These are phyloP conservation scores for Heliconius charithonia DNA, from an alignment of 2,888 invertebrate genomes.

Conservation along the genomic window DNA sequence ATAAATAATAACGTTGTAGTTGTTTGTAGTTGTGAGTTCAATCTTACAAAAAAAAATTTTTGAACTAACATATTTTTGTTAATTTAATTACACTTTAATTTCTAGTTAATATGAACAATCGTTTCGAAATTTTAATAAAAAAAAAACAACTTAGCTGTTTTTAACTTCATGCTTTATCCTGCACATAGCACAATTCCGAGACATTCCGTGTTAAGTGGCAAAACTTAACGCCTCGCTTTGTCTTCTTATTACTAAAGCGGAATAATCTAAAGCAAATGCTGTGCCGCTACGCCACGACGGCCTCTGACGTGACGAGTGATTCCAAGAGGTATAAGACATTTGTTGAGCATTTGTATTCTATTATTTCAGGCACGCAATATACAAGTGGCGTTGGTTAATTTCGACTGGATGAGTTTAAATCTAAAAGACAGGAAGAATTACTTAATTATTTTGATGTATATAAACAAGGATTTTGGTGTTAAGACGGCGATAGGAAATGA, in stretches of 20 bases:
- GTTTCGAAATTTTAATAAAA: too few relatives aligned
- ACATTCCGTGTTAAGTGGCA: too few relatives aligned
- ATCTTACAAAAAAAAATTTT: background rate
- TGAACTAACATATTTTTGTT: background rate
- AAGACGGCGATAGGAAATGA: conserved; percentile 63
- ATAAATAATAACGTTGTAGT: background rate
- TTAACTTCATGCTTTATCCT: too few relatives aligned
- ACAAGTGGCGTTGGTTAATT: conserved; percentile 58
- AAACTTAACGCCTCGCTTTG: too few relatives aligned
- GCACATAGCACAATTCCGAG: too few relatives aligned
- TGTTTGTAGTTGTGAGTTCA: background rate
- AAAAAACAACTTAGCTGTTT: too few relatives aligned
- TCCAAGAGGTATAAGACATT: too few relatives aligned
- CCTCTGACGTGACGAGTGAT: too few relatives aligned
- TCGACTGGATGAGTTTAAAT: conserved; percentile 63
- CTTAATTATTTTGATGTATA: conserved; percentile 59
- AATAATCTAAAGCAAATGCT: too few relatives aligned
- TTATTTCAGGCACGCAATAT: conserved; percentile 55
- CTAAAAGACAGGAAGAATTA: conserved; percentile 61
- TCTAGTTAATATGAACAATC: too few relatives aligned
- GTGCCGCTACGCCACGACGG: too few relatives aligned
- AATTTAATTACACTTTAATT: background rate
- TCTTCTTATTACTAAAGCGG: too few relatives aligned
- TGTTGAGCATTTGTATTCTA: background rate
- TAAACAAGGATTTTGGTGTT: conserved; percentile 61